A percentile compares a stretch with the other conserved stretches of the same genome.
Evolutionary conservation across 1,140 invertebrate species (phyloP).

Genomic region (Armadillidium nasatum): DNA sequence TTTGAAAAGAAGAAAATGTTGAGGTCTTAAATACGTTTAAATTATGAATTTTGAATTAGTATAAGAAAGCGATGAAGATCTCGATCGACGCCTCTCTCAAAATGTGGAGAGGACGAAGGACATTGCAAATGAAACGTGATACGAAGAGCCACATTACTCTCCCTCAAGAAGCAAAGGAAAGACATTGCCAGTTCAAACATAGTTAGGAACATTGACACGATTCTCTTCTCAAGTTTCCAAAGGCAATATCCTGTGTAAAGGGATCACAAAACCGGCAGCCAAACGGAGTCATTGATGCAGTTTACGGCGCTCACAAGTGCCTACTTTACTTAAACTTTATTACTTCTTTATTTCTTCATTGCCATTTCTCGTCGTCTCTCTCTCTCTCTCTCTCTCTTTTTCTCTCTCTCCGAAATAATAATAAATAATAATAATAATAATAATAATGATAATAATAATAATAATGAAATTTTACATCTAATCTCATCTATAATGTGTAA

Average conservation of each 20-base stretch:
- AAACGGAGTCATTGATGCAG: neutral
- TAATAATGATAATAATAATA: too few relatives aligned
- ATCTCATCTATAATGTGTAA: too few relatives aligned
- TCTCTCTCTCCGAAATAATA: too few relatives aligned
- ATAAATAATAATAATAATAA: too few relatives aligned
- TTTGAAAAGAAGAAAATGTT: too few relatives aligned
- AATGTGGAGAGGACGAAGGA: neutral
- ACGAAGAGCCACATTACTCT: neutral
- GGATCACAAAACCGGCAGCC: neutral
- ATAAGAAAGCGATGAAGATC: too few relatives aligned
- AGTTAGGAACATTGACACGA: neutral
- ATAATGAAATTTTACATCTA: too few relatives aligned
- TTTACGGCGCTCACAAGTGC: constrained; percentile 6
- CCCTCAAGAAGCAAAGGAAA: constrained; percentile 1
- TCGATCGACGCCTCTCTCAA: too few relatives aligned
- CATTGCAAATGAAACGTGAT: neutral
- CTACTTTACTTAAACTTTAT: constrained; percentile 12
- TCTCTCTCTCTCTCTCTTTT: too few relatives aligned
- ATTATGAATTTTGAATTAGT: too few relatives aligned
- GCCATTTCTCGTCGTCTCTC: neutral
- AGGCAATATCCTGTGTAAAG: constrained; percentile 9
- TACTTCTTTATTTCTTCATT: constrained; percentile 8
- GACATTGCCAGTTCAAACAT: neutral
- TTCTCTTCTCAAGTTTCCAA: neutral
- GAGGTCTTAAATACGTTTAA: too few relatives aligned